Evolutionary conservation across 1,140 invertebrate species (phyloP).

Genomic region (Eubasilissa regina): DNA sequence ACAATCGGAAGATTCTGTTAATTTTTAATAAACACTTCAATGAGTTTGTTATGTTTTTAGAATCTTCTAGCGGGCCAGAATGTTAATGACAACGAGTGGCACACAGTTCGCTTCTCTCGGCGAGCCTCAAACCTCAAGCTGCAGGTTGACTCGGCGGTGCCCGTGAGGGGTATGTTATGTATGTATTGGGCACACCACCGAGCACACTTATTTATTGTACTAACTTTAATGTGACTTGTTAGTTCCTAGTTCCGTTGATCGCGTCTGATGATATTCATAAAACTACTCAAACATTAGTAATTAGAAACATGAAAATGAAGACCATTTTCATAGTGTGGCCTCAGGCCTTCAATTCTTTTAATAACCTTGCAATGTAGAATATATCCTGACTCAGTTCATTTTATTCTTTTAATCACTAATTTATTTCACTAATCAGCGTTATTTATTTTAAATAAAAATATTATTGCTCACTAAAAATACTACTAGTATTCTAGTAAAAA

Average conservation of each 20-base stretch:
- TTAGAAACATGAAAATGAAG: too few relatives aligned
- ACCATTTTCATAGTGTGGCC: too few relatives aligned
- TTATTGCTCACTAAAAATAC: not conserved
- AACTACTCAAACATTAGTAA: not conserved
- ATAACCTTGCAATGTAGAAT: too few relatives aligned
- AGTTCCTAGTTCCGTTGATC: slow-evolving; percentile 15
- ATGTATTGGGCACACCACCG: slow-evolving; percentile 78
- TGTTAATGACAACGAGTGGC: slow-evolving; percentile 95
- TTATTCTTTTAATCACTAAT: too few relatives aligned
- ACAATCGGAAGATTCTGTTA: too few relatives aligned
- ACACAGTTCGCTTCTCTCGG: slow-evolving; percentile 89
- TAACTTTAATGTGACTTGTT: slow-evolving; percentile 49
- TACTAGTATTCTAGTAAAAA: not conserved
- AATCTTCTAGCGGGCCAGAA: slow-evolving; percentile 85
- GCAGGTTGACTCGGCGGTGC: slow-evolving; percentile 86
- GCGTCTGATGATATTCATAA: slow-evolving; percentile 22
- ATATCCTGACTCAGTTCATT: too few relatives aligned
- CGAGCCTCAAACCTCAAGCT: slow-evolving; percentile 87
- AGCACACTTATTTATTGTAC: slow-evolving; percentile 67
- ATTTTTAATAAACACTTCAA: too few relatives aligned
- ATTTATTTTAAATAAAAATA: not conserved
- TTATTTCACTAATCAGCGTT: too few relatives aligned
- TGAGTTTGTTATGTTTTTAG: slow-evolving; percentile 68
- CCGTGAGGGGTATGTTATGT: slow-evolving; percentile 86
- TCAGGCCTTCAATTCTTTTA: too few relatives aligned